Conservation (phyloP, 1,140 invertebrate genomes). For the Chymomyza costata region DNA sequence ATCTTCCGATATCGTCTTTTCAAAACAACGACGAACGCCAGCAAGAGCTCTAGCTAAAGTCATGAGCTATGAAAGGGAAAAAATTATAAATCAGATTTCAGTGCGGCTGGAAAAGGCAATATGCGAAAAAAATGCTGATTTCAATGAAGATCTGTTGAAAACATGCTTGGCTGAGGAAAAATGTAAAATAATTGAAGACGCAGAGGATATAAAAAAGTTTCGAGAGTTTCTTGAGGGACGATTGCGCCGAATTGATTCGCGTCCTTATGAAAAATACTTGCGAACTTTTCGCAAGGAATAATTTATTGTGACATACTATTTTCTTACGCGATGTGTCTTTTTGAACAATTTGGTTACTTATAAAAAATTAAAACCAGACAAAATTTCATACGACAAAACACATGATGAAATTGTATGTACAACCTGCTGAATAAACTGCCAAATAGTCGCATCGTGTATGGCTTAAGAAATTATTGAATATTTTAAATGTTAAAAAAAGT, state of each 20-base stretch:
- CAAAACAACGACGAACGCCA: conserved; percentile 25
- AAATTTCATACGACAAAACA: no score
- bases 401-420: no score
- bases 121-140: neutral
- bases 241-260: conserved; percentile 31
- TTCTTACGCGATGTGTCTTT: no score
- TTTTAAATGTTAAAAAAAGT: no score
- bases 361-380: no score
- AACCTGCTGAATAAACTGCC: no score
- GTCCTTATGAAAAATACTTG: conserved; percentile 42
- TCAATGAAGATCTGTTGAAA: neutral
- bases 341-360: no score
- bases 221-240: conserved; percentile 39
- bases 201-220: conserved; percentile 33
- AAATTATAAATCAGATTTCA: conserved; percentile 33
- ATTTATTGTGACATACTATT: no score
- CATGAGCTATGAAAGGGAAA: conserved; percentile 43
- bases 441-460: no score
- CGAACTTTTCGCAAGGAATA: conserved; percentile 39
- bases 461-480: no score
- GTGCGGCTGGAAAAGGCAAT: conserved; percentile 26
- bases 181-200: conserved; percentile 29
- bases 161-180: conserved; percentile 22
- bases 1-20: neutral
- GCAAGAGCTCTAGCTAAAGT: conserved; percentile 45